Evolutionary conservation across 2,113 vertebrate species (phyloP).

Genomic region (Emberiza fucata): DNA sequence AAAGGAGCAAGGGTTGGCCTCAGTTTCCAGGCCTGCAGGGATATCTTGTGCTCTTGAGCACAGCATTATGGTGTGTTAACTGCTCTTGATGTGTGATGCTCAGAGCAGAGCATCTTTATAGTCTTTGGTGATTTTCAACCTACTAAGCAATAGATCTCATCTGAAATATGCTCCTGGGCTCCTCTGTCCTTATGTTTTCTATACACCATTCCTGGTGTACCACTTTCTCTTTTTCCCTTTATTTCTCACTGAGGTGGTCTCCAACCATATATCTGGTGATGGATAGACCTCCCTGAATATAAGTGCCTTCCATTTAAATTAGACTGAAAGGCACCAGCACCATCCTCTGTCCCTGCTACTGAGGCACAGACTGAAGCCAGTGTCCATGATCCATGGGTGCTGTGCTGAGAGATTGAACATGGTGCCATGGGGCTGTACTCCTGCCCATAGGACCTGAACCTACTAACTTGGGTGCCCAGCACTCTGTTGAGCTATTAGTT

Average conservation of each 20-base stretch:
- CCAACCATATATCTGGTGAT: not conserved
- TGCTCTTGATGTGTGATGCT: not conserved
- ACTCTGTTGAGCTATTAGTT: not conserved
- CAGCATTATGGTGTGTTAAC: not conserved
- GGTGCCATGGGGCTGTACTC: not conserved
- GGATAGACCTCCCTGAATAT: not conserved
- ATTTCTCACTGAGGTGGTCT: not conserved
- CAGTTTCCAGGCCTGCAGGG: not conserved
- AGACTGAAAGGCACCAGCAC: not conserved
- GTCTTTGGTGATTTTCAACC: not conserved
- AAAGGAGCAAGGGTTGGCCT: not conserved
- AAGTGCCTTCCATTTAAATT: not conserved
- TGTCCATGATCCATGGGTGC: not conserved
- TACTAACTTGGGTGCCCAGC: not conserved
- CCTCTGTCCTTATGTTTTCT: not conserved
- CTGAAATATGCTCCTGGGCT: not conserved
- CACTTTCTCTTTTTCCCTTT: not conserved
- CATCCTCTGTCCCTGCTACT: not conserved
- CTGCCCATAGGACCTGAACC: not conserved
- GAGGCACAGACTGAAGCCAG: not conserved
- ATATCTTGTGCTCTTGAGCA: not conserved
- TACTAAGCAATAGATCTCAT: not conserved
- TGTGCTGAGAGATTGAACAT: not conserved
- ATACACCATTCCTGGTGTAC: not conserved
- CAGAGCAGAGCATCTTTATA: not conserved